Percentiles rank a stretch among this genome's conserved stretches.
These are phyloP conservation scores for Fabriciana adippe DNA, from an alignment of 2,888 invertebrate species.

Conservation along the genomic window DNA sequence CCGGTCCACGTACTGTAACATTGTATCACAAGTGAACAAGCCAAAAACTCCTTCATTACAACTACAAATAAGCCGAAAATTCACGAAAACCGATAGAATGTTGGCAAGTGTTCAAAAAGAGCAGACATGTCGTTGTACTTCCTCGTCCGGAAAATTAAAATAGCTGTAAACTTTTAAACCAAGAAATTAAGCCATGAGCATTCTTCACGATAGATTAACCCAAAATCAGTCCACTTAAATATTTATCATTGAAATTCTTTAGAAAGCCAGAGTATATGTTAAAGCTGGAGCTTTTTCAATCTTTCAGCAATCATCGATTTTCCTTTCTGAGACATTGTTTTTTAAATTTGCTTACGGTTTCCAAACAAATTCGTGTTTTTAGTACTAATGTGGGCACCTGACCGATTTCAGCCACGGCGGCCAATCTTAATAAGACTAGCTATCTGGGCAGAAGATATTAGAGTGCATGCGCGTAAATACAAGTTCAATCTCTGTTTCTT, in stretches of 20 bases:
- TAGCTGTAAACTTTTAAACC: neutral
- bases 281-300: neutral
- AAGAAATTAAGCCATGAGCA: neutral
- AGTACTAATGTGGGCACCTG: no score
- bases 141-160: conserved; percentile 23
- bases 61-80: conserved; percentile 9
- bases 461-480: no score
- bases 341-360: no score
- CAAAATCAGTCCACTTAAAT: neutral
- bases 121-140: conserved; percentile 27
- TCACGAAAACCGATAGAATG: conserved; percentile 19
- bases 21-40: neutral
- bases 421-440: no score
- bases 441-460: no score
- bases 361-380: no score
- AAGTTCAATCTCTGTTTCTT: no score
- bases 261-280: conserved; percentile 3
- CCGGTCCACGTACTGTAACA: neutral
- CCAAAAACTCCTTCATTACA: neutral
- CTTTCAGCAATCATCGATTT: no score
- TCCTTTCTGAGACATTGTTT: no score
- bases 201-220: conserved; percentile 6
- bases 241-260: neutral
- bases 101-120: conserved; percentile 34
- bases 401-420: no score